A percentile compares a stretch with the other conserved stretches of the same genome.
Evolutionary conservation across 2,888 invertebrate species (phyloP).

Genomic region (Taphrorychus bicolor): DNA sequence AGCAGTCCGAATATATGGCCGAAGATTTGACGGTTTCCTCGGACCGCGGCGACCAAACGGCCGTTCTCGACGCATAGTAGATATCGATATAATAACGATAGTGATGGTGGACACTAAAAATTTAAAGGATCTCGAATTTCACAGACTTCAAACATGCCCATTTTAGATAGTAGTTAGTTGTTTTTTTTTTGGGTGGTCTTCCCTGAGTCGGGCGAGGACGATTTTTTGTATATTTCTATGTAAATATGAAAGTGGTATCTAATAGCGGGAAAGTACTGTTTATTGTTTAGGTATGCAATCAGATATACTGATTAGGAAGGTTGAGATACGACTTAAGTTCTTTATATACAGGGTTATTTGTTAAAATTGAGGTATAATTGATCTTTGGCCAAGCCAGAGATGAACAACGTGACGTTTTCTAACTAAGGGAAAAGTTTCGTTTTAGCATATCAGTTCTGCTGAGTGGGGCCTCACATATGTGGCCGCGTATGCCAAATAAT

Average conservation of each 20-base stretch:
- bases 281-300: slow-evolving; percentile 49
- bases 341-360: slow-evolving; percentile 58
- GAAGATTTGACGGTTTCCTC: slow-evolving; percentile 58
- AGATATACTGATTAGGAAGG: slow-evolving; percentile 38
- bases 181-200: slow-evolving; percentile 39
- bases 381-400: slow-evolving; percentile 48
- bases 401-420: slow-evolving; percentile 24
- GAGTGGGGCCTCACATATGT: slow-evolving; percentile 29
- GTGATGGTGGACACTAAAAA: slow-evolving; percentile 35
- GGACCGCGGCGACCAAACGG: slow-evolving; percentile 56
- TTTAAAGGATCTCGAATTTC: slow-evolving; percentile 42
- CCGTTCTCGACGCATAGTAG: slow-evolving; percentile 58
- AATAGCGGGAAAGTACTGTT: slow-evolving; percentile 52
- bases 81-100: slow-evolving; percentile 26
- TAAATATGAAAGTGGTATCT: slow-evolving; percentile 50
- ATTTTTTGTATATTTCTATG: slow-evolving; percentile 54
- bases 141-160: slow-evolving; percentile 35
- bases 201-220: slow-evolving; percentile 16
- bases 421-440: slow-evolving; percentile 23
- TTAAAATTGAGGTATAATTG: slow-evolving; percentile 49
- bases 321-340: slow-evolving; percentile 46
- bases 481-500: slow-evolving; percentile 37
- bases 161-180: slow-evolving; percentile 39
- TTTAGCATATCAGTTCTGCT: slow-evolving; percentile 44
- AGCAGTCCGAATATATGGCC: slow-evolving; percentile 55